Evolutionary conservation across 2,888 invertebrate genomes (phyloP).

Genomic region (Dasypogon diadema): DNA sequence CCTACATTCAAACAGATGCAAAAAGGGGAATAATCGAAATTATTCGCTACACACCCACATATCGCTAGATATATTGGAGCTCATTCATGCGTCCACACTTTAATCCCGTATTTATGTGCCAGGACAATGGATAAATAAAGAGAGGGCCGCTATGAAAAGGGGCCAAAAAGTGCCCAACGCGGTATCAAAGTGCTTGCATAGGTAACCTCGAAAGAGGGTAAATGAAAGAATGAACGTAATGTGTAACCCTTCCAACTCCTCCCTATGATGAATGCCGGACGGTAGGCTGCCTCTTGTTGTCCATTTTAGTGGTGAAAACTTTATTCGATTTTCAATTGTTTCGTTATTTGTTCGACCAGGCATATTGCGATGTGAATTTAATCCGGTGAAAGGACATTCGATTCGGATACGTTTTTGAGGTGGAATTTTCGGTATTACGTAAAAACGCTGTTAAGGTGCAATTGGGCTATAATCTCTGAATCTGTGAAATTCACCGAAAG

Average conservation of each 20-base stretch:
- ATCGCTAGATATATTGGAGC: constrained; percentile 51
- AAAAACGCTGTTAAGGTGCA: constrained; percentile 44
- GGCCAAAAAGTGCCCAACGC: constrained; percentile 46
- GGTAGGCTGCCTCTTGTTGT: constrained; percentile 47
- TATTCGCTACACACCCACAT: constrained; percentile 52
- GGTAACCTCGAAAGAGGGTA: constrained; percentile 41
- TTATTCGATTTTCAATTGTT: constrained; percentile 60
- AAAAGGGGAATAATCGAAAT: constrained; percentile 52
- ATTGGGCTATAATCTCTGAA: not conserved
- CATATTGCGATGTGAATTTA: constrained; percentile 60
- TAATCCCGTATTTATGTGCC: constrained; percentile 57
- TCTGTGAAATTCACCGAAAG: constrained; percentile 5
- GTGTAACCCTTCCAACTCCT: constrained; percentile 6
- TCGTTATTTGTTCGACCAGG: constrained; percentile 60
- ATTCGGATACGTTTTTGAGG: constrained; percentile 50
- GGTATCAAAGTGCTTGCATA: constrained; percentile 50
- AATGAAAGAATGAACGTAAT: constrained; percentile 45
- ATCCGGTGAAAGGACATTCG: constrained; percentile 55
- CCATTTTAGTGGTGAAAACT: constrained; percentile 57
- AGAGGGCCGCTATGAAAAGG: constrained; percentile 34
- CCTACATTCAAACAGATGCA: constrained; percentile 41
- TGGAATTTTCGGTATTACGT: constrained; percentile 43
- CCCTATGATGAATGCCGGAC: constrained; percentile 9
- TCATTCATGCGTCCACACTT: constrained; percentile 56
- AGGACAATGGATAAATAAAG: constrained; percentile 56